Evolutionary conservation across 2,888 invertebrate species (phyloP).

Genomic region (Pemphredon lugubris): DNA sequence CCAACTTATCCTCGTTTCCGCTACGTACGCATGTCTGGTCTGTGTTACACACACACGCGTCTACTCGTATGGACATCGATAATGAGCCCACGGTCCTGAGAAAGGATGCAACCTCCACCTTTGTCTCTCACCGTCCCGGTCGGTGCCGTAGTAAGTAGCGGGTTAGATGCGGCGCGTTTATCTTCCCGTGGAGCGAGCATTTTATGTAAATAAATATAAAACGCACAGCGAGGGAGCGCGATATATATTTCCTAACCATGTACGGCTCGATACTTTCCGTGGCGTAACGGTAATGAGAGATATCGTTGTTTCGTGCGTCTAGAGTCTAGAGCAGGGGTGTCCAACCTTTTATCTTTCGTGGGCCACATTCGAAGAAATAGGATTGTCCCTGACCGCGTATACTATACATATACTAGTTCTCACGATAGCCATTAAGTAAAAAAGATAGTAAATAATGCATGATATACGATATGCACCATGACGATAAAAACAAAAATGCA

Average conservation of each 20-base stretch:
- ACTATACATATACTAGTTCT: too few relatives aligned
- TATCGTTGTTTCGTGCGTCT: constrained; percentile 33
- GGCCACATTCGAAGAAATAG: too few relatives aligned
- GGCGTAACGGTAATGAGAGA: constrained; percentile 27
- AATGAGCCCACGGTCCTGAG: constrained; percentile 31
- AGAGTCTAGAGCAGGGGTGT: too few relatives aligned
- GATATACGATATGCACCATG: too few relatives aligned
- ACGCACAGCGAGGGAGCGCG: neutral
- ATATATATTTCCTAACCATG: constrained; percentile 34
- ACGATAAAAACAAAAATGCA: too few relatives aligned
- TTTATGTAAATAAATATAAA: neutral
- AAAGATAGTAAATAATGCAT: too few relatives aligned
- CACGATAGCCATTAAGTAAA: too few relatives aligned
- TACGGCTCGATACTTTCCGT: constrained; percentile 17
- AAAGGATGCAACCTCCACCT: constrained; percentile 17
- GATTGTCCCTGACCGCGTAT: too few relatives aligned
- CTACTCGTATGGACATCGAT: constrained; percentile 6
- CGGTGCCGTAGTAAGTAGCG: neutral
- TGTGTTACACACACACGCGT: too few relatives aligned
- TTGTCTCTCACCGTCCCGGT: constrained; percentile 24
- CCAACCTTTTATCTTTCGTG: too few relatives aligned
- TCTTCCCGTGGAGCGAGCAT: neutral
- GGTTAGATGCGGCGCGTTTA: neutral
- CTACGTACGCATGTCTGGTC: too few relatives aligned
- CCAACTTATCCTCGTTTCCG: too few relatives aligned